Evolutionary conservation across 1,140 invertebrate genomes (phyloP), one percentile per base, ranked within the genome.

Genomic region (Danaus melanippus): DNA sequence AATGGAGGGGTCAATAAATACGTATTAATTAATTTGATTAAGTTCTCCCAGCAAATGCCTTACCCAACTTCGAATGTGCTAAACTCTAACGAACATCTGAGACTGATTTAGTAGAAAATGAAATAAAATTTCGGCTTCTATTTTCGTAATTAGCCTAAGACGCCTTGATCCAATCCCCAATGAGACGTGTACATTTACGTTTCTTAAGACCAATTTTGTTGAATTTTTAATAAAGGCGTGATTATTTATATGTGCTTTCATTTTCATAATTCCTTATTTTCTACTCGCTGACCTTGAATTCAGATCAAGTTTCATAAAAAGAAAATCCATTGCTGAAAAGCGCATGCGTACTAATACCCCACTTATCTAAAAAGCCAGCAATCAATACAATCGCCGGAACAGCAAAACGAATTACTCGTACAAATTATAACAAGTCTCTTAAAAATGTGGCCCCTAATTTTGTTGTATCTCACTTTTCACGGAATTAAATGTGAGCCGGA

Each of bases 41-140:
- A 55, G 57, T 47, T 55, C 49, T 42, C 44, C 53, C 46, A 44
- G 46, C 40, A 15, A 46, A 58, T 45, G 42, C 45, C 53, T 59
- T 59, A 40, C 40, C 9, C 47, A 10, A 46, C 56, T 56, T 50
- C 64, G 50, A 59, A 66, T 58, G 74, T 72, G 70, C 69, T 69
- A 67, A 69, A 67, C 65, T 69, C 61, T 65, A 66, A 74, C 70
- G 73, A 79, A 69, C 68, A 79, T 71, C 66, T 74, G 77, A 86
- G 83, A 86, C 83, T 86, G 83, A 86, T 74, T 69, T 66, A 61
- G 62, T 75, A 76, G 71, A 59, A 68, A 76, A 70, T 63, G 73
- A 81, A 82, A 79, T 79, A 7, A 76, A 79, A 82, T 82, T 82
- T 79, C 76, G 70, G 66, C 68, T 70, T 74, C 64, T 85, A 85